phyloP scores from a whole-genome alignment of 2,797 vertebrate species.

The Erpetoichthys calabaricus region DNA sequence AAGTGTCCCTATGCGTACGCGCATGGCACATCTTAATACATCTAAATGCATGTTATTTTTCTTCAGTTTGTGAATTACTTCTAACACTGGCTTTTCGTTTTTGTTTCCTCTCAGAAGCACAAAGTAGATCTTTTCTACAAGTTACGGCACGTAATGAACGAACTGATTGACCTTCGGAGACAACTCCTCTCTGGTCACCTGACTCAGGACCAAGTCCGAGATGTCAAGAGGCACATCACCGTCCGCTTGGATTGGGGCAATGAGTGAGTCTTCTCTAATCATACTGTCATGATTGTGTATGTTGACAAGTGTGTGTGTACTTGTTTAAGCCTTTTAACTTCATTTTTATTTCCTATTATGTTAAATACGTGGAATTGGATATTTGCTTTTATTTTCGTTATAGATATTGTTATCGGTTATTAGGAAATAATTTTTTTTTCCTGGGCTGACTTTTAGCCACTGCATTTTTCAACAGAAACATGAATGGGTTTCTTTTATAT shows the following conservation, averaged over 20 bases:
- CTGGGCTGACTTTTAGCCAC: too few species aligned
- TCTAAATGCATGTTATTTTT: background rate
- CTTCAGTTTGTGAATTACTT: background rate
- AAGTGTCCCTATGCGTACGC: too few species aligned
- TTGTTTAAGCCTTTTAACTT: too few species aligned
- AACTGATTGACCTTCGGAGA: conserved; percentile 90
- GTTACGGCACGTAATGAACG: conserved; percentile 96
- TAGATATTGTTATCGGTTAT: too few species aligned
- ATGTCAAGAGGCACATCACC: conserved; percentile 94
- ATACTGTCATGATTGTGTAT: background rate
- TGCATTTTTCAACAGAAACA: too few species aligned
- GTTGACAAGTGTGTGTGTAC: too few species aligned
- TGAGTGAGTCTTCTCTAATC: conserved; percentile 68
- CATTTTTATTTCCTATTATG: too few species aligned
- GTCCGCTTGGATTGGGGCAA: conserved; percentile 97
- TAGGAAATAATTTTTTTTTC: too few species aligned
- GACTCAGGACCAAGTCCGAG: conserved; percentile 90
- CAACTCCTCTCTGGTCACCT: conserved; percentile 95
- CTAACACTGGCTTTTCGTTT: background rate
- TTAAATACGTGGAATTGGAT: too few species aligned
- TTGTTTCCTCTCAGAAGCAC: conserved; percentile 62
- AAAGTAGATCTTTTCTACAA: conserved; percentile 98
- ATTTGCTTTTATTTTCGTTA: too few species aligned
- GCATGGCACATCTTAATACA: too few species aligned
- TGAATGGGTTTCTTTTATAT: too few species aligned